phyloP scores from a whole-genome alignment of 1,140 invertebrate genomes.

The Cydia splendana region DNA sequence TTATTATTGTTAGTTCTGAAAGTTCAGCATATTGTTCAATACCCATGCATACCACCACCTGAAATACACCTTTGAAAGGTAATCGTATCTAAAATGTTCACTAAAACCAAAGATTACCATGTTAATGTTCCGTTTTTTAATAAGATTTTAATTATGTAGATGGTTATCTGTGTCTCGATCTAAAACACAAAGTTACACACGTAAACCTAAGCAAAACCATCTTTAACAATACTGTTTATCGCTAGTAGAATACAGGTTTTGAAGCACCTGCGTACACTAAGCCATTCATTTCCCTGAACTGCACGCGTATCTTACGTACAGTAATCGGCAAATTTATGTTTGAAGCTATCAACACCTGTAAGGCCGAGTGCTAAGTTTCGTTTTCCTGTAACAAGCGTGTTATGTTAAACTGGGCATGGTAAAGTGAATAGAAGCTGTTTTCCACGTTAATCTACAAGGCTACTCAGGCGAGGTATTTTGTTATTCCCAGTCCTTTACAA shows the following conservation, averaged over 20 bases:
- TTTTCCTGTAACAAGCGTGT: not conserved
- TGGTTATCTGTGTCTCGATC: too few relatives aligned
- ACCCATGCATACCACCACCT: too few relatives aligned
- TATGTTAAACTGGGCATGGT: not conserved
- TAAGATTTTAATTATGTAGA: too few relatives aligned
- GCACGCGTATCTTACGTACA: not conserved
- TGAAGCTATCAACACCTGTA: not conserved
- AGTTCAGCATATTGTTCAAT: too few relatives aligned
- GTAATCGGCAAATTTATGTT: not conserved
- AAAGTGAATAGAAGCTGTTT: not conserved
- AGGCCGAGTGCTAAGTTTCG: not conserved
- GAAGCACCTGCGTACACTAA: conserved; percentile 1
- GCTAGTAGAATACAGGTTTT: not conserved
- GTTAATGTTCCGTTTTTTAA: too few relatives aligned
- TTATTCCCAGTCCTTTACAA: not conserved
- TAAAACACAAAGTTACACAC: not conserved
- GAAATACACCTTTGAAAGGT: too few relatives aligned
- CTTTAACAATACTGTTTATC: not conserved
- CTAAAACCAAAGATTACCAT: too few relatives aligned
- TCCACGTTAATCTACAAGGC: not conserved
- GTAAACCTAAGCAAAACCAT: not conserved
- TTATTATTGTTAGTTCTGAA: too few relatives aligned
- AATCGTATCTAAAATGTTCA: too few relatives aligned
- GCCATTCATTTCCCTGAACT: not conserved
- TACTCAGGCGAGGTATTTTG: not conserved